Conservation (phyloP, 2,888 invertebrate species). For the Drosophila antonietae region DNA sequence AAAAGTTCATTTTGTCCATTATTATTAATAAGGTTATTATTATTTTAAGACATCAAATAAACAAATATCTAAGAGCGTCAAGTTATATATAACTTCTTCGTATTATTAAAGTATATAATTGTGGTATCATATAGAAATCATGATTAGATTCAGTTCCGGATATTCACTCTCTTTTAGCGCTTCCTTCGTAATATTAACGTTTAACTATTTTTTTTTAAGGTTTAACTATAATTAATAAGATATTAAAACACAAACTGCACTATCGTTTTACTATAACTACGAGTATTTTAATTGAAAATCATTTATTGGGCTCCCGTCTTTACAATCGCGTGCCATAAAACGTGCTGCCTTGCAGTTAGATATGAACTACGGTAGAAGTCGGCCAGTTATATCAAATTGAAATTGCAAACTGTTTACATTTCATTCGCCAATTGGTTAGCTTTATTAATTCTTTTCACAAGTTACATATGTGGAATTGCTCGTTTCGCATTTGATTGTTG, state of each 20-base stretch:
- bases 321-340: slow-evolving; percentile 69
- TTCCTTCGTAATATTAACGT: background rate
- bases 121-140: too few species aligned
- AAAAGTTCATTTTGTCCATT: too few species aligned
- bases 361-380: slow-evolving; percentile 17
- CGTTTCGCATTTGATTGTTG: slow-evolving; percentile 46
- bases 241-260: background rate
- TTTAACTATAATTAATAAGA: background rate
- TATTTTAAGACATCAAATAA: too few species aligned
- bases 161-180: background rate
- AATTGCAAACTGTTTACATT: slow-evolving; percentile 59
- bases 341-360: slow-evolving; percentile 53
- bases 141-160: too few species aligned
- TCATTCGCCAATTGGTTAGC: slow-evolving; percentile 50
- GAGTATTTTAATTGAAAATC: background rate
- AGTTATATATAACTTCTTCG: too few species aligned
- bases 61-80: too few species aligned
- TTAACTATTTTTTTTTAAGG: background rate
- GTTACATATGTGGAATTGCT: slow-evolving; percentile 68
- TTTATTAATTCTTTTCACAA: slow-evolving; percentile 61
- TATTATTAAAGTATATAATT: too few species aligned
- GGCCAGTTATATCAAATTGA: slow-evolving; percentile 41
- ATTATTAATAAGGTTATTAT: too few species aligned
- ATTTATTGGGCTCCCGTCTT: slow-evolving; percentile 2
- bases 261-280: background rate